Percentiles rank a stretch among this genome's conserved stretches.
These are phyloP conservation scores for Dyspetes luteomarginatus DNA, from an alignment of 2,888 invertebrate species.

Conservation along the genomic window DNA sequence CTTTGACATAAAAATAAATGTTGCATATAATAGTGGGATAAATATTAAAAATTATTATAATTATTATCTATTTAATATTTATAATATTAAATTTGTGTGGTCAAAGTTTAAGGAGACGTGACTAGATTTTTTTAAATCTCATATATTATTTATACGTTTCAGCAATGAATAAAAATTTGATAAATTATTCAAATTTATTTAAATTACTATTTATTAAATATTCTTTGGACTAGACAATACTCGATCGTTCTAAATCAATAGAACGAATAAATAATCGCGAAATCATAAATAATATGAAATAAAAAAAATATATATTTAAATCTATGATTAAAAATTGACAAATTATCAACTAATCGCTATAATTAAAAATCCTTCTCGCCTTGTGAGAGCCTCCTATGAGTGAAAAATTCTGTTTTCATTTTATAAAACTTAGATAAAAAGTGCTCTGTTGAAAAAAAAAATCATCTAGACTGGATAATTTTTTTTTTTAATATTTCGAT, in stretches of 20 bases:
- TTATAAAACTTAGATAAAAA: too few species aligned
- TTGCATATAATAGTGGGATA: too few species aligned
- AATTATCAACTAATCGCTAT: constrained; percentile 61
- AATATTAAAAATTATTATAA: constrained; percentile 13
- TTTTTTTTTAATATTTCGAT: too few species aligned
- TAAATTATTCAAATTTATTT: constrained; percentile 45
- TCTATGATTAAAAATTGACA: constrained; percentile 14
- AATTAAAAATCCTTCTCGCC: constrained; percentile 60
- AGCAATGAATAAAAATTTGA: constrained; percentile 41
- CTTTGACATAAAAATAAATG: too few species aligned
- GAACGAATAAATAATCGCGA: constrained; percentile 74
- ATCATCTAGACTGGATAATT: too few species aligned
- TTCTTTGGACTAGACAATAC: constrained; percentile 80
- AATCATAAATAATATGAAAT: constrained; percentile 67
- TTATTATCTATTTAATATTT: neutral
- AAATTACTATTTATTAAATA: constrained; percentile 50
- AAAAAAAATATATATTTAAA: constrained; percentile 67
- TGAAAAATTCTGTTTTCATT: too few species aligned
- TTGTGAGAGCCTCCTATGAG: too few species aligned
- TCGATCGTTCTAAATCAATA: constrained; percentile 75
- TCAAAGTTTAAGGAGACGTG: neutral
- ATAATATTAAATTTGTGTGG: neutral
- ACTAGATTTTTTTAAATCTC: constrained; percentile 24
- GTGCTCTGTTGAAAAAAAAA: too few species aligned
- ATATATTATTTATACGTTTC: constrained; percentile 39